Evolutionary conservation across 1,140 invertebrate species (phyloP), one percentile per base, ranked within the genome.

Genomic region (Listronotus oregonensis): DNA sequence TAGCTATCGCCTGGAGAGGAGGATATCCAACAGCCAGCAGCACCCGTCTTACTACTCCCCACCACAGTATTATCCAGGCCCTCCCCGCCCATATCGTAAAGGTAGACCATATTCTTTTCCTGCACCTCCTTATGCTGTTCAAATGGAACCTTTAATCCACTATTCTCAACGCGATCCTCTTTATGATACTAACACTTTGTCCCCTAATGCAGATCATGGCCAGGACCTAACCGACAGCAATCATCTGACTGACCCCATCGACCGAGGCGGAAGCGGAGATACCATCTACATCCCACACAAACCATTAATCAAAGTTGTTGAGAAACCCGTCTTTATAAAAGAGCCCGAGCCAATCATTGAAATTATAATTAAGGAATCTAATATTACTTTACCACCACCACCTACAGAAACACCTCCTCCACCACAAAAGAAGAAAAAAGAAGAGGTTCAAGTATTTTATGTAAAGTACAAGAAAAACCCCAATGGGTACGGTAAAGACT

Each of bases 351-450:
- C 92, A 11, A 94, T 94, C 47, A 94, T 94, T 64, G 92, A 94
- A 80, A 94, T 94, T 66, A 94, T 94, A 56, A 93, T 94, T 51
- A 93, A 93, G 74, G 92, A 94, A 78, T 92, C 91, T 0, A 94
- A 94, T 75, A 89, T 92, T 69, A 85, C 89, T 0, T 75, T 93
- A 4, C 89, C 91, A 0, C 85, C 87, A n/a, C 86, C 84, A 0
- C 81, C 83, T 6, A 76, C 76, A 0, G 78, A 83, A 6, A 80
- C 83, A 1, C 64, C 64, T 7, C 76, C 83, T 31, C 80, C 83
- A 0, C 77, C 79, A 56, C 83, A 81, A 50, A 82, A 81, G 55
- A 86, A 87, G 68, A 87, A 87, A 65, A 91, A 91, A 74, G 90
- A 92, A 75, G 90, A 92, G 11, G 90, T 94, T 47, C 91, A 94